Percentiles rank a stretch among this genome's conserved stretches.
Conservation (phyloP, 2,113 vertebrate species). For the Otis tarda region DNA sequence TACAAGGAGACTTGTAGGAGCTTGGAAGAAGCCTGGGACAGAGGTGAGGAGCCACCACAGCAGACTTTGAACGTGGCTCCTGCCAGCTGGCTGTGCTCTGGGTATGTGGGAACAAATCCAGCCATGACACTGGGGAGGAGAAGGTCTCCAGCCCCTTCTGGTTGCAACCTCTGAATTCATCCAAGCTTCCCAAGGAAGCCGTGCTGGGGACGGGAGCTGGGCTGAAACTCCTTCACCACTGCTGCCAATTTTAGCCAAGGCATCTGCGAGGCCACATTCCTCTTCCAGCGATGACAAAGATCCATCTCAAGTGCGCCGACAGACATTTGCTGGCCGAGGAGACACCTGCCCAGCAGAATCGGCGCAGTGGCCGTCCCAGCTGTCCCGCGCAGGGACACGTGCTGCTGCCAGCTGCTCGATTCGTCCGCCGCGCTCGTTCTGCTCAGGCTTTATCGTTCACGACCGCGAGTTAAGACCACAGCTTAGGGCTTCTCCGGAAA, state of each 20-base stretch:
- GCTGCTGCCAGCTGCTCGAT: neutral
- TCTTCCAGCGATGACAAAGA: neutral
- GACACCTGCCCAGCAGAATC: neutral
- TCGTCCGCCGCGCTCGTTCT: neutral
- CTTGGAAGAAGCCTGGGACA: neutral
- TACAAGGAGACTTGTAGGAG: neutral
- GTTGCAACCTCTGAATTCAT: neutral
- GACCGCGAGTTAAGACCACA: neutral
- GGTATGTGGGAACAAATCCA: neutral
- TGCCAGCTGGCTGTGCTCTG: neutral
- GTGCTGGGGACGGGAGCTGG: too few species aligned
- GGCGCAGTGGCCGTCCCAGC: neutral
- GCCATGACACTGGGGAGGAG: neutral
- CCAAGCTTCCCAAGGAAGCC: neutral
- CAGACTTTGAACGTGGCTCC: fast-evolving
- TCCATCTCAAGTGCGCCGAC: neutral
- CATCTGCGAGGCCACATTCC: neutral
- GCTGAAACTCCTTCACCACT: neutral
- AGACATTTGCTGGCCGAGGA: neutral
- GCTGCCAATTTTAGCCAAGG: neutral
- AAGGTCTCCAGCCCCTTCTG: neutral
- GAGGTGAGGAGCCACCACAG: neutral
- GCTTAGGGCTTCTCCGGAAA: neutral
- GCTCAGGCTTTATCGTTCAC: neutral
- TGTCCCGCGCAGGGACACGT: neutral